Percentiles rank a stretch among this genome's conserved stretches.
These are phyloP conservation scores for Platycheirus rosarum DNA, from an alignment of 2,888 invertebrate species.

Conservation along the genomic window DNA sequence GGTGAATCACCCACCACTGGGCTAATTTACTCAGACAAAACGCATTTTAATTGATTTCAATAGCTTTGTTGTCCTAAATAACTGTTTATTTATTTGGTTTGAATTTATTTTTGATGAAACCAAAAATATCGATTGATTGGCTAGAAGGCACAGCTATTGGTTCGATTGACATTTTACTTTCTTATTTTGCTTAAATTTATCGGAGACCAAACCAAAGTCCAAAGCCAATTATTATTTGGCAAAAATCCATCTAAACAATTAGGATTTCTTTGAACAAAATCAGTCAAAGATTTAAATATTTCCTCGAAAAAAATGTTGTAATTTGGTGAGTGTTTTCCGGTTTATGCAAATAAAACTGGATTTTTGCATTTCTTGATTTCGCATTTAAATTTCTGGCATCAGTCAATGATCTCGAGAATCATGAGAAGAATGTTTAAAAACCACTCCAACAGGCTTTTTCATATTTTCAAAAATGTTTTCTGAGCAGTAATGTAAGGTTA, in stretches of 20 bases:
- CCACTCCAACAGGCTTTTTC: too few species aligned
- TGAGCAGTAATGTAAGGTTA: too few species aligned
- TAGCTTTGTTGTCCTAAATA: not conserved
- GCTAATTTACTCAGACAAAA: slow-evolving; percentile 2
- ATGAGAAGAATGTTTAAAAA: too few species aligned
- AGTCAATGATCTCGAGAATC: too few species aligned
- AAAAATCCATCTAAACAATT: slow-evolving; percentile 15
- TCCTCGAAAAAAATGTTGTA: not conserved
- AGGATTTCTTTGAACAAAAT: slow-evolving; percentile 2
- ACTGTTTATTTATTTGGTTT: not conserved
- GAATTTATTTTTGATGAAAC: too few species aligned
- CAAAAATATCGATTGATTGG: too few species aligned
- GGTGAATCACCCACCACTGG: not conserved
- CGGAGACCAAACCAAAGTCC: not conserved
- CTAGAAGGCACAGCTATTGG: too few species aligned
- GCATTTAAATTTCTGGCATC: not conserved
- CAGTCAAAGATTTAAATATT: not conserved
- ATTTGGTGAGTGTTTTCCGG: not conserved
- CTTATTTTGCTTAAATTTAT: not conserved
- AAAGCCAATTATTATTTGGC: slow-evolving; percentile 2
- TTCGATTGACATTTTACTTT: not conserved
- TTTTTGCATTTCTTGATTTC: not conserved
- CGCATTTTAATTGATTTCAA: not conserved
- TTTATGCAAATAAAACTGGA: not conserved
- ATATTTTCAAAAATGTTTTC: too few species aligned